phyloP scores from a whole-genome alignment of 2,888 invertebrate species.

The Tenthredo mesomela region DNA sequence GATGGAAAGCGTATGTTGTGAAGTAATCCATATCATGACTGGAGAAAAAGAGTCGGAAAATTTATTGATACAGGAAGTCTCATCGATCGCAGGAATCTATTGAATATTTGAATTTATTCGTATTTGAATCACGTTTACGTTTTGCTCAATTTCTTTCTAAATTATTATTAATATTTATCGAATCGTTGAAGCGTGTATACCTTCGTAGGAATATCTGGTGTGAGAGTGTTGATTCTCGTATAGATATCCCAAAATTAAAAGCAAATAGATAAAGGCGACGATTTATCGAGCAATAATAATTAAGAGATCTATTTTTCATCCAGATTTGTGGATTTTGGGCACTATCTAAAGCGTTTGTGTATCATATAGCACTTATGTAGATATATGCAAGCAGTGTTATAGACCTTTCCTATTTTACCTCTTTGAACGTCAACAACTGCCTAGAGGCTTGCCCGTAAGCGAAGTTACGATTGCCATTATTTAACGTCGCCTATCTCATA shows the following conservation, averaged over 20 bases:
- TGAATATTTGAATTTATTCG: background rate
- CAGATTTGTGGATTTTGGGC: conserved; percentile 8
- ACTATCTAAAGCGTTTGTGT: background rate
- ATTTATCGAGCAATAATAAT: conserved; percentile 31
- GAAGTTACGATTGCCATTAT: conserved; percentile 30
- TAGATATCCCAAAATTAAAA: background rate
- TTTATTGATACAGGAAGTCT: background rate
- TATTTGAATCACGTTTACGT: background rate
- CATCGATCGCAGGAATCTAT: background rate
- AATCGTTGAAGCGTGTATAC: background rate
- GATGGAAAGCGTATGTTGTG: background rate
- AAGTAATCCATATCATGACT: background rate
- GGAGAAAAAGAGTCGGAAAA: background rate
- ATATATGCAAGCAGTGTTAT: background rate
- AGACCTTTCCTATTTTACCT: background rate
- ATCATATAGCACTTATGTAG: background rate
- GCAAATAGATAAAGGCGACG: background rate
- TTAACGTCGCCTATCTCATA: conserved; percentile 14
- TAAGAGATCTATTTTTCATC: conserved; percentile 6
- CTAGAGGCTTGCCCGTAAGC: background rate
- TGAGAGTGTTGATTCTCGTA: background rate
- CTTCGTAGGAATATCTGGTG: background rate
- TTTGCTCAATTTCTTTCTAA: background rate
- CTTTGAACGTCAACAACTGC: background rate
- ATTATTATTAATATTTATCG: background rate